Percentiles rank a stretch among this genome's conserved stretches.
These are phyloP conservation scores for Papilio dardanus DNA, from an alignment of 1,140 invertebrate genomes.

Conservation along the genomic window DNA sequence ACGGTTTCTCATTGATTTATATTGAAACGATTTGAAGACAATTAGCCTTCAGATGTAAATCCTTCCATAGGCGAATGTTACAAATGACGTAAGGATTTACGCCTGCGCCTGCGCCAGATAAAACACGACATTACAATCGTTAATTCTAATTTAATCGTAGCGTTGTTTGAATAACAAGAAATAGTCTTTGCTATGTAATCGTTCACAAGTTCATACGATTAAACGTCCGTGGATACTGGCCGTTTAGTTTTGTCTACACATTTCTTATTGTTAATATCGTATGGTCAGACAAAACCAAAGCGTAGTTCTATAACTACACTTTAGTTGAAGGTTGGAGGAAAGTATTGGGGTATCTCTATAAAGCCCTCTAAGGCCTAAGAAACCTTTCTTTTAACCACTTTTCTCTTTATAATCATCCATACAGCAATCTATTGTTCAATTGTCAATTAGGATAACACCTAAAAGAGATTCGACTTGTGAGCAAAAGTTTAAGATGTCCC, in stretches of 20 bases:
- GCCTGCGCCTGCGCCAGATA: slow-evolving; percentile 31
- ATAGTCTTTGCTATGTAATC: background rate
- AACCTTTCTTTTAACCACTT: too few relatives aligned
- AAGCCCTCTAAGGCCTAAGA: too few relatives aligned
- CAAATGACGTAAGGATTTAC: slow-evolving; percentile 35
- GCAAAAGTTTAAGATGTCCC: too few relatives aligned
- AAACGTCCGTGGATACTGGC: background rate
- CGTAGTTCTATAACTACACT: too few relatives aligned
- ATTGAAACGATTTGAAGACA: slow-evolving; percentile 30
- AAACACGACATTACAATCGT: slow-evolving; percentile 36
- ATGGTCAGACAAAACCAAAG: too few relatives aligned
- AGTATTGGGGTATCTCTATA: too few relatives aligned
- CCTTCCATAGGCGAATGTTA: slow-evolving; percentile 28
- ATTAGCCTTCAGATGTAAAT: slow-evolving; percentile 11
- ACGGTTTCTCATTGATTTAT: slow-evolving; percentile 16
- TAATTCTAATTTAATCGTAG: slow-evolving; percentile 31
- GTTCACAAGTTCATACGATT: slow-evolving; percentile 18
- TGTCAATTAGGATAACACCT: too few relatives aligned
- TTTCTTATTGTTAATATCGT: too few relatives aligned
- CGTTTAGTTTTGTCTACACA: background rate
- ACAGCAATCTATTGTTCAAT: too few relatives aligned
- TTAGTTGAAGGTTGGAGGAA: too few relatives aligned
- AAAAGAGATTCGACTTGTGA: too few relatives aligned
- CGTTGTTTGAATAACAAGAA: slow-evolving; percentile 12
- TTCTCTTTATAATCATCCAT: too few relatives aligned